Conservation (phyloP, 1,140 invertebrate genomes). For the Semibalanus balanoides region DNA sequence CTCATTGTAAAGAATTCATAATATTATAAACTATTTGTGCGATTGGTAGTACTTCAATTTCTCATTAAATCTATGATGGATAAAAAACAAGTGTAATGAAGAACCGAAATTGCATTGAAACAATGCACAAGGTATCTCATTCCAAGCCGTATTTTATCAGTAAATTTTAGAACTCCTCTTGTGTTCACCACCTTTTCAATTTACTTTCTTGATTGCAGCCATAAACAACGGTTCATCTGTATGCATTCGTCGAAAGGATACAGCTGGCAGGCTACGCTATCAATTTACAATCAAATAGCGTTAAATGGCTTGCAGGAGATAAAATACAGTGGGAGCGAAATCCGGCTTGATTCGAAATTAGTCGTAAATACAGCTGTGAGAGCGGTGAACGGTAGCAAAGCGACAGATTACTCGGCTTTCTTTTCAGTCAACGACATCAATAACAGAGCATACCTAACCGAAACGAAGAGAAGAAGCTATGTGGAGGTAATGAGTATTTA, state of each 20-base stretch:
- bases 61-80: no score
- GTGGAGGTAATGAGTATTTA: no score
- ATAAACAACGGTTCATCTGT: constrained; percentile 1
- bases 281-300: constrained; percentile 1
- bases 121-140: background rate
- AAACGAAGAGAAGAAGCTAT: no score
- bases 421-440: background rate
- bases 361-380: background rate
- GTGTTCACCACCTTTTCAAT: background rate
- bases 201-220: background rate
- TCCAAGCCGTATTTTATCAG: background rate
- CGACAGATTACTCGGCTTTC: background rate
- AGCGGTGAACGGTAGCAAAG: background rate
- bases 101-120: no score
- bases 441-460: no score
- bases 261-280: background rate
- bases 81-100: no score
- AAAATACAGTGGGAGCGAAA: background rate
- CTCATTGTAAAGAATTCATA: no score
- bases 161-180: background rate
- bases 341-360: background rate
- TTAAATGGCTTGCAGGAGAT: background rate
- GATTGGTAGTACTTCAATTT: no score
- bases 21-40: no score
- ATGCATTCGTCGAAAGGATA: constrained; percentile 2